Conservation (phyloP, 1,140 invertebrate species). For the Drosophila albomicans region DNA sequence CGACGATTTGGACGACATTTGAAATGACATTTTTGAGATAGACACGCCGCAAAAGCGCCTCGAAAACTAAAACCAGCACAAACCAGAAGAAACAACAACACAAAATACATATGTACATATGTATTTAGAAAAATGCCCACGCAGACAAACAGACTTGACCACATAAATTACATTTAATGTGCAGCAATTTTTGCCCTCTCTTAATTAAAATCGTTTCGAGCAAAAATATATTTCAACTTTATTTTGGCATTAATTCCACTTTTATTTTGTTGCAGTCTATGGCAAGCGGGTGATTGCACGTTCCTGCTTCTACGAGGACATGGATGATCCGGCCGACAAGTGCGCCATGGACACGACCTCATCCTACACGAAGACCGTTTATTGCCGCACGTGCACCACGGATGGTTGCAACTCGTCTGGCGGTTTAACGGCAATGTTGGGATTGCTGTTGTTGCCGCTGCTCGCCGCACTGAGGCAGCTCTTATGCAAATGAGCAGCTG, state of each 20-base stretch:
- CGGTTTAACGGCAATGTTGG: conserved; percentile 43
- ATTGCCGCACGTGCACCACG: conserved; percentile 82
- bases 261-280: conserved; percentile 66
- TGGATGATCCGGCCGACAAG: conserved; percentile 78
- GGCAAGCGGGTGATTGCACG: conserved; percentile 83
- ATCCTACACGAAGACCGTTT: conserved; percentile 84
- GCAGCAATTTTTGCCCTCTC: conserved; percentile 18
- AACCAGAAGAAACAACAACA: conserved; percentile 24
- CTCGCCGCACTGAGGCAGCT: conserved; percentile 59
- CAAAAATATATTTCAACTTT: conserved; percentile 48
- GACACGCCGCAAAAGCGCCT: conserved; percentile 26
- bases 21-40: conserved; percentile 69
- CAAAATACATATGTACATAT: no score
- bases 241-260: conserved; percentile 12
- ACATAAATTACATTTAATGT: conserved; percentile 59
- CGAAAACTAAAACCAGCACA: conserved; percentile 8
- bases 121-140: conserved; percentile 47
- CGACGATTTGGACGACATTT: conserved; percentile 52
- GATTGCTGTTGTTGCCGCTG: conserved; percentile 57
- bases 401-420: conserved; percentile 79
- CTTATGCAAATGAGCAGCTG: conserved; percentile 66
- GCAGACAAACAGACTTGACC: conserved; percentile 31
- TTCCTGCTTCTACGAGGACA: conserved; percentile 84
- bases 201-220: conserved; percentile 65
- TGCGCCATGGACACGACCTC: conserved; percentile 80